Conservation (phyloP, 2,797 vertebrate genomes). For the Dendrocincla fuliginosa region DNA sequence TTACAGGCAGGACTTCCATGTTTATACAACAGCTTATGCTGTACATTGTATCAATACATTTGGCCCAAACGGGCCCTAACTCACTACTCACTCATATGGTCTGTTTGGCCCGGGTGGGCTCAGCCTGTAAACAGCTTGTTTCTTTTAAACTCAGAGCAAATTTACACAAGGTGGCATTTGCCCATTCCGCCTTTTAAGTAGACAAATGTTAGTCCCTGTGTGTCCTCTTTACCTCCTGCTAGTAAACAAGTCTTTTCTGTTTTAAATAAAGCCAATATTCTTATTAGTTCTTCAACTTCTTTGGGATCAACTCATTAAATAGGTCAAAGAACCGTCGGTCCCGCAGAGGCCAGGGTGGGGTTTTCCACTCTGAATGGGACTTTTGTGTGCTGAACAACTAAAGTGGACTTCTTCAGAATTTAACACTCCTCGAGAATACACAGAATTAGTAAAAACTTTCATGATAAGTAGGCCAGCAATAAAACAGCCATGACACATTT, state of each 20-base stretch:
- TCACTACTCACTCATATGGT: not conserved
- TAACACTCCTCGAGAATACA: not conserved
- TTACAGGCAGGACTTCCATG: not conserved
- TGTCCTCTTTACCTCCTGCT: not conserved
- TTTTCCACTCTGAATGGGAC: not conserved
- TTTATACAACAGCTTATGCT: not conserved
- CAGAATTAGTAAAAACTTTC: not conserved
- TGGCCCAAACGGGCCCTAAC: not conserved
- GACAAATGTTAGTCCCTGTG: not conserved
- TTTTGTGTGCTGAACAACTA: conserved; percentile 15
- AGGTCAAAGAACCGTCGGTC: conserved; percentile 41
- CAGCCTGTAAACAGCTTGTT: not conserved
- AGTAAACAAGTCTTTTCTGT: conserved; percentile 12
- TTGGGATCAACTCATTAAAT: conserved; percentile 53
- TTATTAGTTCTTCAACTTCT: conserved; percentile 6
- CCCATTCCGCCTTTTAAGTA: not conserved
- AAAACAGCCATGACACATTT: not conserved
- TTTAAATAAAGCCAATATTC: conserved; percentile 50
- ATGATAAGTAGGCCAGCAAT: not conserved
- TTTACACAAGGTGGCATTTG: conserved; percentile 8
- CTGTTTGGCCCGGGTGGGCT: not conserved
- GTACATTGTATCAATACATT: not conserved
- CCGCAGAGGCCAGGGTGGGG: not conserved
- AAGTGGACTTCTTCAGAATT: not conserved
- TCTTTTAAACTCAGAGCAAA: not conserved